Conservation (phyloP, 2,797 vertebrate species). For the Scomberomorus guttatus region DNA sequence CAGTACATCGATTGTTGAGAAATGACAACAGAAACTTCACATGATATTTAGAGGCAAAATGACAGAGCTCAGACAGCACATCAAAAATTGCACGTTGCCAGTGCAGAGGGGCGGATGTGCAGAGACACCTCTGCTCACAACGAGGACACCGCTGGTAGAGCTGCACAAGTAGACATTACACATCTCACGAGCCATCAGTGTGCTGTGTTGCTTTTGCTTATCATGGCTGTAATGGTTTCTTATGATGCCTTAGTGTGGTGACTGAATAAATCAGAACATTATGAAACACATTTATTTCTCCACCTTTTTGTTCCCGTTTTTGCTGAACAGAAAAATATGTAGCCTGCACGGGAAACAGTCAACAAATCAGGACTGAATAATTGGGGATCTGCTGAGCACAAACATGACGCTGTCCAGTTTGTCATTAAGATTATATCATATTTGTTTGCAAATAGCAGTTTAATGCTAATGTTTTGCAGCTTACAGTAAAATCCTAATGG, state of each 20-base stretch:
- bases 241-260: slow-evolving; percentile 44
- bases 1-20: slow-evolving; percentile 70
- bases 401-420: slow-evolving; percentile 62
- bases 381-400: slow-evolving; percentile 52
- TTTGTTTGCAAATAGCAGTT: slow-evolving; percentile 71
- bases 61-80: slow-evolving; percentile 51
- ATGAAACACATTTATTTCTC: slow-evolving; percentile 48
- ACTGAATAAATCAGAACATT: slow-evolving; percentile 61
- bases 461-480: slow-evolving; percentile 72
- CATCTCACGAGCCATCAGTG: slow-evolving; percentile 45
- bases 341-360: slow-evolving; percentile 37
- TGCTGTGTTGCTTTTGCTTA: slow-evolving; percentile 34
- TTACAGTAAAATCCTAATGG: slow-evolving; percentile 66
- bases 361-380: slow-evolving; percentile 63
- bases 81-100: slow-evolving; percentile 53
- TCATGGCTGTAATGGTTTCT: slow-evolving; percentile 51
- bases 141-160: slow-evolving; percentile 52
- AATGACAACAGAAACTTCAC: slow-evolving; percentile 72
- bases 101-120: slow-evolving; percentile 39
- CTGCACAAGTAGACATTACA: slow-evolving; percentile 46
- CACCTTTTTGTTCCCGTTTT: slow-evolving; percentile 23
- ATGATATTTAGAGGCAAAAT: slow-evolving; percentile 68
- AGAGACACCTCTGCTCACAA: slow-evolving; percentile 38
- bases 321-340: slow-evolving; percentile 27
- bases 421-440: slow-evolving; percentile 70